phyloP scores from a whole-genome alignment of 2,113 vertebrate species.

The human region GRCh38 chr5:3431501-3432000 shows the following conservation, averaged over 20 bases:
- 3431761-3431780: background rate
- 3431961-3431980: background rate
- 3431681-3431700: fast-evolving
- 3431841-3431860: background rate
- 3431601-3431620: fast-evolving
- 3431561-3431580: too few relatives aligned
- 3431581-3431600: background rate
- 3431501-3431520: background rate
- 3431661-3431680: fast-evolving
- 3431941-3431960: background rate
- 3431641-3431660: too few relatives aligned
- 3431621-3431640: background rate
- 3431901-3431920: background rate
- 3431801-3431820: too few relatives aligned
- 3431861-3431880: background rate
- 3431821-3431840: background rate
- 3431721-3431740: background rate
- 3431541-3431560: background rate
- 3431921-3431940: background rate
- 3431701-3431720: fast-evolving
- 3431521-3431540: fast-evolving
- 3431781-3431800: background rate
- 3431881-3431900: background rate
- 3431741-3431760: too few relatives aligned
- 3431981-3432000: background rate